Conservation (phyloP, 2,888 invertebrate species). For the Xestia ashworthii region DNA sequence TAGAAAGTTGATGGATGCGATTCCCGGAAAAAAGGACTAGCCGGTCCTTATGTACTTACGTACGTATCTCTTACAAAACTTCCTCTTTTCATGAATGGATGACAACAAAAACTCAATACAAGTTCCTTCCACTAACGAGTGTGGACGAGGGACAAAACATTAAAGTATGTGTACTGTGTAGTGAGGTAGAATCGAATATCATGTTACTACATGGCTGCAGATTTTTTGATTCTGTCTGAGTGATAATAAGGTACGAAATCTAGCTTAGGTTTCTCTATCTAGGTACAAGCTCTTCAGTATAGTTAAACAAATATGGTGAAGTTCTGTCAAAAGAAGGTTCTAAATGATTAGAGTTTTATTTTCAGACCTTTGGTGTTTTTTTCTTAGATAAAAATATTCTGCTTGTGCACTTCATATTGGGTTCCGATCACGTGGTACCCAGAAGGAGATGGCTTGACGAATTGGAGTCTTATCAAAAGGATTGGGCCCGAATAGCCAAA, state of each 20-base stretch:
- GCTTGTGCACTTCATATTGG: too few species aligned
- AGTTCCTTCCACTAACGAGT: constrained; percentile 48
- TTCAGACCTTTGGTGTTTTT: background rate
- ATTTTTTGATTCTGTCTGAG: background rate
- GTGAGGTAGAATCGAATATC: constrained; percentile 10
- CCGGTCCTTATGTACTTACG: background rate
- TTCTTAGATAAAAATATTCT: background rate
- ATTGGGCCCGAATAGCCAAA: too few species aligned
- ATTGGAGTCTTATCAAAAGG: too few species aligned
- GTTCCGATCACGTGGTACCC: too few species aligned
- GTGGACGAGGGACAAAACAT: constrained; percentile 33
- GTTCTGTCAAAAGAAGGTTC: background rate
- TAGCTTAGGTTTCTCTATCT: background rate
- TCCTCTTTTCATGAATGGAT: constrained; percentile 50
- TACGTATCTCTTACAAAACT: constrained; percentile 28
- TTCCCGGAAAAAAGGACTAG: constrained; percentile 19
- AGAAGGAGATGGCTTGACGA: too few species aligned
- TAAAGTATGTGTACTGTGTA: constrained; percentile 14
- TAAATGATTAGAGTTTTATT: background rate
- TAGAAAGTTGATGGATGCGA: background rate
- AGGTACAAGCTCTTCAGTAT: background rate
- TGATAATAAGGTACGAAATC: background rate
- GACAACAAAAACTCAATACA: constrained; percentile 35
- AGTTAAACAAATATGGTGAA: background rate
- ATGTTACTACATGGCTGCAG: background rate